Percentiles rank a stretch among this genome's conserved stretches.
phyloP scores from a whole-genome alignment of 2,888 invertebrate species.

The Rotaria magnacalcarata region DNA sequence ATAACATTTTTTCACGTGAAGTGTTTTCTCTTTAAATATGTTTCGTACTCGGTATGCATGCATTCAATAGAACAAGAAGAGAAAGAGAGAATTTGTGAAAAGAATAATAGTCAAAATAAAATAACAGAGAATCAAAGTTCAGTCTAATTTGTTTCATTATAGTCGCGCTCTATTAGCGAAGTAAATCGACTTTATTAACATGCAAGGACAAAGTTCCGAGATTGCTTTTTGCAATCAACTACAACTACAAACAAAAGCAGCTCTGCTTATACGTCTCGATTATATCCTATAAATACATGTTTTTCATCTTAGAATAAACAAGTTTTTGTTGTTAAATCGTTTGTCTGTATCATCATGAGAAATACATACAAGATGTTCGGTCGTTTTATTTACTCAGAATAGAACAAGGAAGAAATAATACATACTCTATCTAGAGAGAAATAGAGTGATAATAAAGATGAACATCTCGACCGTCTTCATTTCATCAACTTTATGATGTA shows the following conservation, averaged over 20 bases:
- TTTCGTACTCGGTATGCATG: not conserved
- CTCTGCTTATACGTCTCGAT: not conserved
- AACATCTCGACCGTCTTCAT: not conserved
- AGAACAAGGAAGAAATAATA: not conserved
- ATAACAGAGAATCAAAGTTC: too few relatives aligned
- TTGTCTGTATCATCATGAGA: not conserved
- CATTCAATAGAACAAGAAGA: not conserved
- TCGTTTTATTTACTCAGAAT: not conserved
- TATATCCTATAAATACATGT: not conserved
- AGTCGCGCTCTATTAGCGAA: too few relatives aligned
- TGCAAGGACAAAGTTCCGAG: not conserved
- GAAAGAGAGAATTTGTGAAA: too few relatives aligned
- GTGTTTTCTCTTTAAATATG: not conserved
- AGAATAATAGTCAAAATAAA: too few relatives aligned
- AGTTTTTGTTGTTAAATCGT: not conserved
- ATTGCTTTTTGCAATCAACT: not conserved
- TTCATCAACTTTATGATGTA: not conserved
- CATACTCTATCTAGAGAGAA: not conserved
- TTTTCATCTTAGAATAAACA: not conserved
- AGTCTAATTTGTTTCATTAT: too few relatives aligned
- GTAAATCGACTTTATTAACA: too few relatives aligned
- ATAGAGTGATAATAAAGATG: not conserved
- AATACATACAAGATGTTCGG: not conserved
- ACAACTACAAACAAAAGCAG: not conserved
- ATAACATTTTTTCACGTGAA: not conserved